Conservation (phyloP, 2,888 invertebrate species). For the Charanyca ferruginea region DNA sequence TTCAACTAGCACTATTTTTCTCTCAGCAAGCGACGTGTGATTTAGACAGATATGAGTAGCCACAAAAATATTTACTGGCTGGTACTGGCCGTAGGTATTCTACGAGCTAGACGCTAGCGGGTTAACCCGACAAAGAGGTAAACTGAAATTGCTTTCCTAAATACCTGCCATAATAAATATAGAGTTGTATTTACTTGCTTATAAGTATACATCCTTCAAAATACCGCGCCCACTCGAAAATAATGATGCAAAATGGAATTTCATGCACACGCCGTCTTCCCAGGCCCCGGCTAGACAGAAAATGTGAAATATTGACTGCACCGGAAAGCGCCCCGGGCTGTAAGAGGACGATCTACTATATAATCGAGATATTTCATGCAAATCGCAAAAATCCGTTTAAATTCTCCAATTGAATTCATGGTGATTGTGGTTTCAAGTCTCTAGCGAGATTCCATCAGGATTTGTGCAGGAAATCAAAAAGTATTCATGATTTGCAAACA, state of each 20-base stretch:
- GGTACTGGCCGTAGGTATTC: neutral
- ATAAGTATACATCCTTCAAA: conserved; percentile 61
- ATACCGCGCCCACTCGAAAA: conserved; percentile 80
- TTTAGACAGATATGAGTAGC: conserved; percentile 13
- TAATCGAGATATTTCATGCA: conserved; percentile 70
- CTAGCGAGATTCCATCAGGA: conserved; percentile 30
- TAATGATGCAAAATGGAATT: conserved; percentile 85
- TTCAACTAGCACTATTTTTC: conserved; percentile 28
- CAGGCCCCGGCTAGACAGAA: conserved; percentile 58
- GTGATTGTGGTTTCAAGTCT: conserved; percentile 60
- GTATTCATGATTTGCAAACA: conserved; percentile 30
- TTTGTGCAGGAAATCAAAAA: conserved; percentile 43
- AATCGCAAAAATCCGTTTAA: conserved; percentile 73
- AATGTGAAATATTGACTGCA: conserved; percentile 78
- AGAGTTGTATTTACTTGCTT: conserved; percentile 52
- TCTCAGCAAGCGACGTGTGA: conserved; percentile 21
- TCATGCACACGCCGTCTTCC: conserved; percentile 68
- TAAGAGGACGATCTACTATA: conserved; percentile 55
- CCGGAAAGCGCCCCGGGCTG: conserved; percentile 44
- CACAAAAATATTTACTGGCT: conserved; percentile 31
- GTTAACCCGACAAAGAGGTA: conserved; percentile 43
- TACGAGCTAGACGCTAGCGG: conserved; percentile 28
- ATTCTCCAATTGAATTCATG: conserved; percentile 69
- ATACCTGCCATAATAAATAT: conserved; percentile 67
- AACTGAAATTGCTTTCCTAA: conserved; percentile 67